These are phyloP conservation scores for Pseudochromis fuscus DNA, from an alignment of 2,797 vertebrate genomes.

Conservation along the genomic window DNA sequence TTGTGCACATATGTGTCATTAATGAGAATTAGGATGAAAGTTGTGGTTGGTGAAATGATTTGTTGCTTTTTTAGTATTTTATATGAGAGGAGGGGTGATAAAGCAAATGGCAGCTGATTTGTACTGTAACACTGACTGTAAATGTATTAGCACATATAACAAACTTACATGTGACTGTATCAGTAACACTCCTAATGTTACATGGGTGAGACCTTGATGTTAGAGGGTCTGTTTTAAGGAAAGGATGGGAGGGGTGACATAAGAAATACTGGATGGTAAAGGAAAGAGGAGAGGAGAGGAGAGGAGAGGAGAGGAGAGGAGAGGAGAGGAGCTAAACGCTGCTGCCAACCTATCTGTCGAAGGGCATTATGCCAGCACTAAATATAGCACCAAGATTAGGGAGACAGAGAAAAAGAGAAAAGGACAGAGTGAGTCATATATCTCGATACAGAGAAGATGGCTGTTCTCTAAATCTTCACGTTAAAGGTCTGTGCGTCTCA, in stretches of 20 bases:
- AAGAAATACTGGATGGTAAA: no score
- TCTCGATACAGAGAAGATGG: conserved; percentile 57
- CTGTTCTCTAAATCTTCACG: conserved; percentile 38
- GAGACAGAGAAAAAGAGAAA: conserved; percentile 69
- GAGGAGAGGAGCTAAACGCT: conserved; percentile 66
- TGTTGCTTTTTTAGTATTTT: neutral
- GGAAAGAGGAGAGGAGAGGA: conserved; percentile 1
- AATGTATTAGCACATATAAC: conserved; percentile 5
- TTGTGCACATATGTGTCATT: no score
- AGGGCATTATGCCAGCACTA: conserved; percentile 82
- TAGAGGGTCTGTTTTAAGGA: neutral
- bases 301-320: conserved; percentile 24
- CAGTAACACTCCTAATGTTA: neutral
- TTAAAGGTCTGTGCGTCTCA: conserved; percentile 15
- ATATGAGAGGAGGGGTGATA: neutral
- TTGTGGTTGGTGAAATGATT: neutral
- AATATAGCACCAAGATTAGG: conserved; percentile 86
- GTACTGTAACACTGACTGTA: neutral
- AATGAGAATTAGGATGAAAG: conserved; percentile 21
- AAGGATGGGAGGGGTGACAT: no score
- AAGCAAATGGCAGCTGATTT: neutral
- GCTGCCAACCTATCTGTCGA: conserved; percentile 81
- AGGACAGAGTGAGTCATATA: conserved; percentile 72
- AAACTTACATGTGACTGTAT: neutral
- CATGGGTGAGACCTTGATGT: conserved; percentile 10